A percentile compares a stretch with the other conserved stretches of the same genome.
phyloP scores from a whole-genome alignment of 1,140 invertebrate species.

The Macrostomum lignano region DNA sequence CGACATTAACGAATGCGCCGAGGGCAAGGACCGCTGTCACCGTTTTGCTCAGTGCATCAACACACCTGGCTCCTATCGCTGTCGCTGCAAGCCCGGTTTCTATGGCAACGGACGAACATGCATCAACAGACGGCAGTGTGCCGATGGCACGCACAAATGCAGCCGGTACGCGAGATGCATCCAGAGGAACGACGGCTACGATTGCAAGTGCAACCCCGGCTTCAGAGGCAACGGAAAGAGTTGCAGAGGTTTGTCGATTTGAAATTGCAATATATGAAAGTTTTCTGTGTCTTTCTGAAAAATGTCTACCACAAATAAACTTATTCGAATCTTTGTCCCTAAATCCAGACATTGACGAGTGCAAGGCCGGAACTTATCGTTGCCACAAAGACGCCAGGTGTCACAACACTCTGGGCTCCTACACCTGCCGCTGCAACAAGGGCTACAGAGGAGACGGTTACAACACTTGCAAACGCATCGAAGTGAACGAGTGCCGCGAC shows the following conservation, averaged over 20 bases:
- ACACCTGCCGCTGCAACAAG: slow-evolving; percentile 11
- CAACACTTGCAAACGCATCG: slow-evolving; percentile 6
- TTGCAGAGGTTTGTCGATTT: slow-evolving; percentile 45
- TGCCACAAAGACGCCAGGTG: slow-evolving; percentile 10
- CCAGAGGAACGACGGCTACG: slow-evolving; percentile 6
- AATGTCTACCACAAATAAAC: too few species aligned
- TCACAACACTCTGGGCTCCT: slow-evolving; percentile 12
- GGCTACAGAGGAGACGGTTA: slow-evolving; percentile 1
- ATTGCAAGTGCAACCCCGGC: slow-evolving; percentile 7
- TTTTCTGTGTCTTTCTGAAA: too few species aligned
- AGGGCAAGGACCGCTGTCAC: slow-evolving; percentile 23
- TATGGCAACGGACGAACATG: not conserved
- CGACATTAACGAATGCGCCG: slow-evolving; percentile 1
- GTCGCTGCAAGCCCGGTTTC: not conserved
- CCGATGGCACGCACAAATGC: slow-evolving; percentile 30
- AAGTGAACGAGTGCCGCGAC: slow-evolving; percentile 4
- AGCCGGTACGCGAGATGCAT: slow-evolving; percentile 11
- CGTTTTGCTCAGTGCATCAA: slow-evolving; percentile 35
- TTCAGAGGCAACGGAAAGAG: not conserved
- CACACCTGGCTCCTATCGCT: slow-evolving; percentile 42
- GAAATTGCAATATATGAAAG: too few species aligned
- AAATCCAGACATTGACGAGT: slow-evolving; percentile 4
- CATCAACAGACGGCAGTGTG: not conserved
- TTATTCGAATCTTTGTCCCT: too few species aligned
- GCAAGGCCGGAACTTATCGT: slow-evolving; percentile 25